Percentiles rank a stretch among this genome's conserved stretches.
These are phyloP conservation scores for Ascidia mentula DNA, from an alignment of 23 tunicate genomes.

Conservation along the genomic window DNA sequence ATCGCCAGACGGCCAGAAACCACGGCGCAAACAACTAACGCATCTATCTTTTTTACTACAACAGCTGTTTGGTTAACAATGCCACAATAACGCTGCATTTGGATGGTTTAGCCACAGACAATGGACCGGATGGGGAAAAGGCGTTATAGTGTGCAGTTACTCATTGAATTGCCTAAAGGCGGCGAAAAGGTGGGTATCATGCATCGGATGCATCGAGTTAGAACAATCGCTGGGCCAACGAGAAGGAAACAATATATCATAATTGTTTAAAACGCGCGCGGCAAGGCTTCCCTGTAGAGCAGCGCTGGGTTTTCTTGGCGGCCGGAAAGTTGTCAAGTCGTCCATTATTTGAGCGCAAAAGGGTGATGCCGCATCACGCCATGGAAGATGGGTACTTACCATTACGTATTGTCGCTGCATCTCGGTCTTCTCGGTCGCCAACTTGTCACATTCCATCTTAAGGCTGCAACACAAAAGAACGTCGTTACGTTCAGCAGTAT, in stretches of 20 bases:
- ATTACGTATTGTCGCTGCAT: conserved; percentile 86
- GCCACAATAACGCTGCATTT: too few relatives aligned
- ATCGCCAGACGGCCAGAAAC: too few relatives aligned
- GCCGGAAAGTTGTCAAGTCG: not conserved
- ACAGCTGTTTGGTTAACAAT: too few relatives aligned
- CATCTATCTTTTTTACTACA: too few relatives aligned
- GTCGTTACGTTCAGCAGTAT: too few relatives aligned
- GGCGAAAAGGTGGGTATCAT: not conserved
- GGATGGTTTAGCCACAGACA: too few relatives aligned
- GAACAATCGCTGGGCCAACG: not conserved
- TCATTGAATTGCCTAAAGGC: too few relatives aligned
- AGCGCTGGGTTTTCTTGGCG: not conserved
- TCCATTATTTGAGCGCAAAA: too few relatives aligned
- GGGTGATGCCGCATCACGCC: not conserved
- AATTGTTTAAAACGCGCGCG: not conserved
- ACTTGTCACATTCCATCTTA: conserved; percentile 76
- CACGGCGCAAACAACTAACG: too few relatives aligned
- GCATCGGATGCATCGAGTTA: not conserved
- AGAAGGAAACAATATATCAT: conserved; percentile 2
- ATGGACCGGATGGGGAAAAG: too few relatives aligned
- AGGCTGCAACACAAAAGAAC: conserved; percentile 36
- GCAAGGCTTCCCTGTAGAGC: not conserved
- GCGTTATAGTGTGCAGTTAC: too few relatives aligned
- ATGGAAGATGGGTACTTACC: conserved; percentile 34
- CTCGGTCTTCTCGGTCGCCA: conserved; percentile 78